Percentiles rank a stretch among this genome's conserved stretches.
phyloP scores from a whole-genome alignment of 2,888 invertebrate genomes.

The Megaustenia siamemsis region DNA sequence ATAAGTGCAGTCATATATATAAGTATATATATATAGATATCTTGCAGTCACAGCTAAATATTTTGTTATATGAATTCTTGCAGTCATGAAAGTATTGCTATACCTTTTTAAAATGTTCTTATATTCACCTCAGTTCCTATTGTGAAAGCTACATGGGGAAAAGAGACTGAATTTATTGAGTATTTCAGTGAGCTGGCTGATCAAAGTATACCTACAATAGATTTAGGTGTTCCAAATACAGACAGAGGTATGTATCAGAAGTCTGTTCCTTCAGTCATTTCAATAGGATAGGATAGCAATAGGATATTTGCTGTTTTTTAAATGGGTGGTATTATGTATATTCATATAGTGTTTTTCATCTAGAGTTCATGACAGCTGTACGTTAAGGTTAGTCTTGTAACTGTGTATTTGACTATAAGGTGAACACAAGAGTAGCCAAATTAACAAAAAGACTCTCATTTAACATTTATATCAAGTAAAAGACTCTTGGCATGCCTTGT shows the following conservation, averaged over 20 bases:
- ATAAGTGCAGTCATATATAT: not conserved
- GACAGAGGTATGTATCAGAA: slow-evolving; percentile 83
- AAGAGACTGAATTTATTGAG: slow-evolving; percentile 85
- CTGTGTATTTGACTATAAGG: too few relatives aligned
- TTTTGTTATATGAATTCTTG: not conserved
- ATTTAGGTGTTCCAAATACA: slow-evolving; percentile 88
- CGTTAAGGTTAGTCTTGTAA: too few relatives aligned
- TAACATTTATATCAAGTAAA: too few relatives aligned
- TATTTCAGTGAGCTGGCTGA: slow-evolving; percentile 91
- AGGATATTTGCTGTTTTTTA: too few relatives aligned
- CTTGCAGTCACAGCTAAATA: too few relatives aligned
- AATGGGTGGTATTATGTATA: too few relatives aligned
- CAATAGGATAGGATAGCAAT: too few relatives aligned
- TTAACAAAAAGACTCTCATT: too few relatives aligned
- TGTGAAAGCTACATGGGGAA: slow-evolving; percentile 91
- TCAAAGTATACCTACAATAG: slow-evolving; percentile 85
- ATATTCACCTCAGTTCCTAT: slow-evolving; percentile 83
- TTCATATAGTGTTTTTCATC: not conserved
- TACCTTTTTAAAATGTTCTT: not conserved
- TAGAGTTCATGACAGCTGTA: too few relatives aligned
- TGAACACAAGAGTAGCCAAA: too few relatives aligned
- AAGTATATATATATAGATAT: not conserved
- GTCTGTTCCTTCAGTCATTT: not conserved
- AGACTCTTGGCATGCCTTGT: too few relatives aligned
- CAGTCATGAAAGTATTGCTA: too few relatives aligned